Base-by-base conservation (phyloP, 2,797 vertebrate species). In the Todus mexicanus region DNA sequence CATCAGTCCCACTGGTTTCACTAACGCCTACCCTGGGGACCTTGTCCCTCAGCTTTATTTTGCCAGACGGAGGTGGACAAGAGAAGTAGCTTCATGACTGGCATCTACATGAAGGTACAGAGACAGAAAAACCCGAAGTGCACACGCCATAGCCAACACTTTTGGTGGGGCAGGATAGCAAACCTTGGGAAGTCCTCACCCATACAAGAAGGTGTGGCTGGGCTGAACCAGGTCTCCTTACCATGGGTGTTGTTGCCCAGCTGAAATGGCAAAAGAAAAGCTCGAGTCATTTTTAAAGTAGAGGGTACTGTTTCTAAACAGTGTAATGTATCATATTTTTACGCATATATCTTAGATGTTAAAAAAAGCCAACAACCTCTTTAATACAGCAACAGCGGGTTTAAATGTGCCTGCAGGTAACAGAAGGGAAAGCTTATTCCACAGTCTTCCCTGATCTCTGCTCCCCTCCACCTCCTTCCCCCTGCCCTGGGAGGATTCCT, bases 351-450 rank as follows among this genome's bases (percentile, higher is more conserved):
- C 50, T 85, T 59, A 43, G 20, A 89, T 26, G 7, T 26, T 54
- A 69, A 31, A 70, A 51, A 68, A 29, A 3, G 4, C 15, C 25
- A 21, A 2, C 0, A n/a, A n/a, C 5, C 14, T 50, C 14, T 71
- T 42, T 65, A 87, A 77, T 54, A 66, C 16, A 75, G 76, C 23
- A 94, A 71, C 71, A 92, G 31, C 79, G 93, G 84, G 50, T 89
- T 91, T 87, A 59, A 71, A 59, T 63, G 59, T 65, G 38, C 63
- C 70, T 91, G 73, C 85, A 91, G 82, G 63, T 89, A 84, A 66
- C 50, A 93, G 84, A 91, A 87, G 38, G 70, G 35, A 92, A 94
- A 93, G 47, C 66, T 89, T 91, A 80, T 87, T 65, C 31, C 73
- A 73, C 40, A 56, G n/a, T 31, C 47, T 59, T 85, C 33, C 50